These are phyloP conservation scores for Chymomyza costata DNA, from an alignment of 1,140 invertebrate species.

Conservation along the genomic window DNA sequence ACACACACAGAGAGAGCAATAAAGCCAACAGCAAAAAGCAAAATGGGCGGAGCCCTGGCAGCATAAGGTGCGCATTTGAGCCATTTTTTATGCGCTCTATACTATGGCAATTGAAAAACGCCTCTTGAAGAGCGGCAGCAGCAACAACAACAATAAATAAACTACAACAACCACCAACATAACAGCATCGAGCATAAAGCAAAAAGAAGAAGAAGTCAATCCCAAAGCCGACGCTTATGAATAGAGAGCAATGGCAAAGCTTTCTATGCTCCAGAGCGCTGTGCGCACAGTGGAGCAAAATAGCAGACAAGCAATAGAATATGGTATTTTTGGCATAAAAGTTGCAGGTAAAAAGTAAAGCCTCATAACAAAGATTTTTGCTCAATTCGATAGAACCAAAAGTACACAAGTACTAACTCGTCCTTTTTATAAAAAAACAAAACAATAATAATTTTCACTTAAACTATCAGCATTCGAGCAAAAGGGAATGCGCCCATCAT, in stretches of 20 bases:
- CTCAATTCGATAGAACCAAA: no score
- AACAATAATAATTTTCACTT: no score
- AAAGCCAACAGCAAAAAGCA: conserved; percentile 50
- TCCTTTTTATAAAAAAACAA: no score
- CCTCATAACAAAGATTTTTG: no score
- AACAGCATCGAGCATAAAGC: conserved; percentile 3
- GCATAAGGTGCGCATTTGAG: conserved; percentile 53
- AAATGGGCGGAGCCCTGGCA: conserved; percentile 70
- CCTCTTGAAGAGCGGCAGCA: conserved; percentile 59
- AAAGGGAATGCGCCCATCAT: no score
- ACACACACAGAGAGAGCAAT: conserved; percentile 24
- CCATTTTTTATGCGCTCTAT: conserved; percentile 63
- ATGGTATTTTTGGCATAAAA: no score
- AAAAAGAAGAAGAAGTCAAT: conserved; percentile 11
- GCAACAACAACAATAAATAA: conserved; percentile 29
- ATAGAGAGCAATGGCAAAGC: conserved; percentile 28
- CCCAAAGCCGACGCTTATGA: neutral
- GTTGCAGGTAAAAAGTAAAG: no score
- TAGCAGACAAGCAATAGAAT: no score
- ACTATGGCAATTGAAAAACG: conserved; percentile 70
- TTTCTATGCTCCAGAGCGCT: conserved; percentile 36
- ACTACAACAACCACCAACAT: conserved; percentile 13
- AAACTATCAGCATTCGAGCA: no score
- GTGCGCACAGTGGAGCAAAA: conserved; percentile 31
- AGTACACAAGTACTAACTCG: no score